Base-by-base conservation (phyloP, 2,888 invertebrate genomes). In the Ectropis crepuscularia region DNA sequence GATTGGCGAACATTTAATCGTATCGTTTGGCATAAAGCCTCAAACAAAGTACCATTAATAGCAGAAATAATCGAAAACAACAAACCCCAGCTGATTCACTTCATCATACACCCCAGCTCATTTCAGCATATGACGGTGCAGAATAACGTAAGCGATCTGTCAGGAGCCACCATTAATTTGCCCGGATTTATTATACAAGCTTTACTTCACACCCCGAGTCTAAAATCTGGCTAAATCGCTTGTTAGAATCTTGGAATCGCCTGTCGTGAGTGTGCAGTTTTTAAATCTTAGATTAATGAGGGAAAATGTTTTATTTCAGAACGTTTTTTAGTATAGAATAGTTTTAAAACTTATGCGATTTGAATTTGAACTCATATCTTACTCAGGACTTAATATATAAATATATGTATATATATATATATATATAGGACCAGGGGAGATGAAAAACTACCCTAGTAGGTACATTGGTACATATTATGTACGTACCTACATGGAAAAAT, bases 111-210 rank as follows among this genome's bases (percentile, higher is more conserved):
- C 68, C 70, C 72, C 63, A 72, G 70, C 81, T 87, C 85, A 87
- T 90, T 90, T 83, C 80, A 74, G 72, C 77, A 77, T 87, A 82
- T 92, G 92, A 92, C 88, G 81, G 74, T 72, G 90, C 87, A 76
- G 81, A 85, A 88, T 82, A 74, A 72, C 79, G 80, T 89, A 89
- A 92, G 88, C 89, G 91, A 87, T 90, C 89, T 86, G 91, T 89
- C 90, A 83, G 88, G 65, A 77, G 72, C 79, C 77, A 82, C 74
- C 88, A 90, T 90, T 92, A 90, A 92, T 92, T 88, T 86, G 80
- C 65, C 78, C 78, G 87, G 90, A 92, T 90, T 91, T 90, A 90
- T 91, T 90, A 88, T 81, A 28, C 61, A 77, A 85, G 78, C 79
- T 81, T 81, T 75, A 83, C 49, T 58, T 58, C 49, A 53, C 53